A percentile compares a stretch with the other conserved stretches of the same genome.
Evolutionary conservation across 1,140 invertebrate genomes (phyloP).

Genomic region (Hyles euphorbiae): DNA sequence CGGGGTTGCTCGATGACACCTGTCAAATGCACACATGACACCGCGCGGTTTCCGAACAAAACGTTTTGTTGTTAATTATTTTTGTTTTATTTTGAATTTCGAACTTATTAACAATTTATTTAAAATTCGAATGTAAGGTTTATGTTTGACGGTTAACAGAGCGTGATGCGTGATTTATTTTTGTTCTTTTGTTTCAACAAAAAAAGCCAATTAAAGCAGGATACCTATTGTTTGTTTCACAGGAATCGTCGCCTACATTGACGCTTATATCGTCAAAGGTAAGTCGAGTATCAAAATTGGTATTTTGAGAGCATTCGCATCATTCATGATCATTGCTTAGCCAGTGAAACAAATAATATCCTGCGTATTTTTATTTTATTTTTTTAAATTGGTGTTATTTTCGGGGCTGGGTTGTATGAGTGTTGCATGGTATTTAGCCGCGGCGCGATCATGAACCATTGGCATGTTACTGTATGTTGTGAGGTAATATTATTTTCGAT

Average conservation of each 20-base stretch:
- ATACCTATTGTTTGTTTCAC: conserved; percentile 73
- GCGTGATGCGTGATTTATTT: conserved; percentile 10
- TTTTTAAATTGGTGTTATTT: conserved; percentile 10
- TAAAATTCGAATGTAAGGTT: background rate
- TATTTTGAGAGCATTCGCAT: conserved; percentile 16
- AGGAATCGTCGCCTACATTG: conserved; percentile 81
- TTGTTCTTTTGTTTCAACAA: conserved; percentile 18
- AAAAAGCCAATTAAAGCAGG: conserved; percentile 58
- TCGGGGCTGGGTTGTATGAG: background rate
- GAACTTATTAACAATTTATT: conserved; percentile 8
- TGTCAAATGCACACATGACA: too few species aligned
- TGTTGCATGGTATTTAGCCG: background rate
- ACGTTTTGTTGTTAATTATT: too few species aligned
- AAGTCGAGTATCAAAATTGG: conserved; percentile 61
- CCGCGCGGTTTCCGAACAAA: too few species aligned
- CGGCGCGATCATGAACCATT: conserved; percentile 3
- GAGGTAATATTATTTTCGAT: background rate
- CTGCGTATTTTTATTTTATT: conserved; percentile 29
- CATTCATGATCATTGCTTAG: conserved; percentile 31
- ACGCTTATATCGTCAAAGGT: conserved; percentile 82
- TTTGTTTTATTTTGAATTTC: conserved; percentile 9
- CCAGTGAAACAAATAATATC: conserved; percentile 41
- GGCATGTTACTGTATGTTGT: background rate
- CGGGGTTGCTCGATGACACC: too few species aligned
- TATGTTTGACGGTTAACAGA: too few species aligned